Conservation (phyloP, 2,113 vertebrate genomes). For the Neotragus moschatus region DNA sequence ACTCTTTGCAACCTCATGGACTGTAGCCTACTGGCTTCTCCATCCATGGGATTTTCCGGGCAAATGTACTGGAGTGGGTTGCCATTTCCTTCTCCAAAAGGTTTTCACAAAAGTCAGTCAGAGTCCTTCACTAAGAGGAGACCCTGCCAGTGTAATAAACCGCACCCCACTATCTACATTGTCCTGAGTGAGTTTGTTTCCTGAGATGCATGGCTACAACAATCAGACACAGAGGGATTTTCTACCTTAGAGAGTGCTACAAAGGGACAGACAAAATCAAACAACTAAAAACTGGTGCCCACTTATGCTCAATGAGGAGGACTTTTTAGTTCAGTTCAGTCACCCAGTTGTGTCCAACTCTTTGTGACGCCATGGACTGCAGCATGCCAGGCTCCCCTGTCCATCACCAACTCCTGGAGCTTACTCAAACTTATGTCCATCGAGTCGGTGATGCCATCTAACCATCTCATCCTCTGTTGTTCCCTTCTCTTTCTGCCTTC, state of each 20-base stretch:
- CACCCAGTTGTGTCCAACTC: neutral
- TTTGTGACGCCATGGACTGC: neutral
- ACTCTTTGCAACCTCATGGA: too few relatives aligned
- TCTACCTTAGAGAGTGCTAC: neutral
- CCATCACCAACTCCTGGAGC: neutral
- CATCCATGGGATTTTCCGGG: too few relatives aligned
- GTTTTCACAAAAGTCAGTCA: neutral
- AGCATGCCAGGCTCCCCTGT: neutral
- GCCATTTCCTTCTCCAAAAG: too few relatives aligned
- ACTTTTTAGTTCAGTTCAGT: neutral
- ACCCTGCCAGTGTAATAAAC: neutral
- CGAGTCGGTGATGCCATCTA: neutral
- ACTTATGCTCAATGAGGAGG: slow-evolving; percentile 41
- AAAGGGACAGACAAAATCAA: slow-evolving; percentile 34
- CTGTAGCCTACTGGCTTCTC: too few relatives aligned
- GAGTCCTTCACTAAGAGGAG: neutral
- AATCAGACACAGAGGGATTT: neutral
- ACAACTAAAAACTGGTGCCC: neutral
- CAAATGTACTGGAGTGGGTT: too few relatives aligned
- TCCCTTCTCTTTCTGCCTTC: neutral
- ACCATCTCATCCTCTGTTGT: neutral
- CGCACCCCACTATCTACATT: neutral
- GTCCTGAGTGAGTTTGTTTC: neutral
- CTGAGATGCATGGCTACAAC: neutral
- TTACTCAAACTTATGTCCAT: neutral